Conservation (phyloP, 2,113 vertebrate genomes). For the Leptodactylus fuscus region DNA sequence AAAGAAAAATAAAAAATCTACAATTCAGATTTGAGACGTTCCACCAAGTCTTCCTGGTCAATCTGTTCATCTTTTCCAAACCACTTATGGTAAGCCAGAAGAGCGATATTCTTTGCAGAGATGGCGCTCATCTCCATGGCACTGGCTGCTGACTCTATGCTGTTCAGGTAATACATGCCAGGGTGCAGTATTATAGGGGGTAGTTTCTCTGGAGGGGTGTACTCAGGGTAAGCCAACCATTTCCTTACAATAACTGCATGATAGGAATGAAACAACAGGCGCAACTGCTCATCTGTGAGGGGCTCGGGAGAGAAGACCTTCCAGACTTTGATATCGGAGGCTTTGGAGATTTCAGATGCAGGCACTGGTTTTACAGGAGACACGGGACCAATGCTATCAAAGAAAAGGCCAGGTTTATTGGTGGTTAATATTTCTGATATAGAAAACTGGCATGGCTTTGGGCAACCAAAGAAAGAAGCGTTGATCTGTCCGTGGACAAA, state of each 20-base stretch:
- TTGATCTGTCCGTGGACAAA: constrained; percentile 86
- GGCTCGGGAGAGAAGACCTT: constrained; percentile 81
- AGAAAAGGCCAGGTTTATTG: constrained; percentile 73
- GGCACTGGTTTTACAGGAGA: constrained; percentile 70
- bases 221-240: constrained; percentile 87
- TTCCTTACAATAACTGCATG: constrained; percentile 74
- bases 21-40: constrained; percentile 86
- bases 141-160: constrained; percentile 86
- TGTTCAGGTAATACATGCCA: constrained; percentile 86
- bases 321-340: constrained; percentile 76
- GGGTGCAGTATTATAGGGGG: constrained; percentile 87
- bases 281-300: constrained; percentile 79
- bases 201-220: constrained; percentile 74
- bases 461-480: constrained; percentile 79
- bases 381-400: constrained; percentile 78
- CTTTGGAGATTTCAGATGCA: constrained; percentile 54
- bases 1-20: constrained; percentile 64
- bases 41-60: constrained; percentile 87
- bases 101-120: constrained; percentile 83
- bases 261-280: constrained; percentile 81
- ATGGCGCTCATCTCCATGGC: constrained; percentile 93
- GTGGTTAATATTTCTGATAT: constrained; percentile 78
- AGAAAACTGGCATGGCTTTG: constrained; percentile 68
- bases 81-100: constrained; percentile 91
- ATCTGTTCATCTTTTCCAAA: constrained; percentile 71